Base-by-base conservation (phyloP, 2,888 invertebrate genomes). In the Drosophila borealis region DNA sequence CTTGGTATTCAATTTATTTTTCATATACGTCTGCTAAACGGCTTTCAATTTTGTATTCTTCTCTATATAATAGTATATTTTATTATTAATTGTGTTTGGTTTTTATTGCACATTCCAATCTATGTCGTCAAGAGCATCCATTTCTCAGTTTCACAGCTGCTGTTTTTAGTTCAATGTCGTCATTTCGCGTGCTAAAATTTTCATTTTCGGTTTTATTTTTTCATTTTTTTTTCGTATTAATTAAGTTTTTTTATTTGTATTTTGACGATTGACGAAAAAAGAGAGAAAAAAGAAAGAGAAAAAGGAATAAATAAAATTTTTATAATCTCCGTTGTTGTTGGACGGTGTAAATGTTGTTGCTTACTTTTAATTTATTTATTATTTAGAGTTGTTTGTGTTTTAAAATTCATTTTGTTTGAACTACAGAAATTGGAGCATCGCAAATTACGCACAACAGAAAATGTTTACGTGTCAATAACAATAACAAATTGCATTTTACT, bases 221-320 rank as follows among this genome's bases (percentile, higher is more conserved):
- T 19, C 14, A 48, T 51, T 48, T 48, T 14, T 9, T 14, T 39
- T 51, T 56, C 51, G 41, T 46, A 45, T 66, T 65, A 63, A 63
- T 50, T 21, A 49, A 46, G 69, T 68, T 59, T 55, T 53, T 17
- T 17, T 17, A 1, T 3, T 9, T 65, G 69, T 45, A 49, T 75
- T 60, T 65, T 56, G 51, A 44, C 56, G 75, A 65, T 75, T 80
- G 59, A 63, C 56, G 72, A 74, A 70, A 75, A 85, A 82, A 71
- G 88, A 86, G 80, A 85, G 83, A 78, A 79, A 74, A 85, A 86
- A 82, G 83, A 88, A 85, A 88, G 86, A 82, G 75, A 84, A 87
- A 72, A 88, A 81, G 81, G 71, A 84, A 79, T 78, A 86, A 87
- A 88, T 86, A 87, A 84, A 80, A 77, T 74, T 81, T 77, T 77